These are phyloP conservation scores for Lasaia peninsularis DNA, from an alignment of 1,140 invertebrate genomes.

Conservation along the genomic window DNA sequence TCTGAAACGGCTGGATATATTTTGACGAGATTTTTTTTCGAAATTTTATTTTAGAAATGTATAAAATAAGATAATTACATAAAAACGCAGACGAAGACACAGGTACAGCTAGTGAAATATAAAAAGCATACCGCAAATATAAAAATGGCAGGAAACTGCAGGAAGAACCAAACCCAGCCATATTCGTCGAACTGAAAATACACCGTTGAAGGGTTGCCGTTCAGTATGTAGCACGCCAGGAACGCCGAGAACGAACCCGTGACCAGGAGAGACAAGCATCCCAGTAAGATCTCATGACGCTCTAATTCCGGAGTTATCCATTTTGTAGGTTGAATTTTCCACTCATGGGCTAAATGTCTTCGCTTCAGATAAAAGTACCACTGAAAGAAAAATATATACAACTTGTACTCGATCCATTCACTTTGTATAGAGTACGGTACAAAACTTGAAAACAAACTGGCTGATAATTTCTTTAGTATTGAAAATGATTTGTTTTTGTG, in stretches of 20 bases:
- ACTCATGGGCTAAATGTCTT: constrained; percentile 79
- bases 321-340: constrained; percentile 86
- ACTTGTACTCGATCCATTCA: too few species aligned
- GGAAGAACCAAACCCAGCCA: constrained; percentile 81
- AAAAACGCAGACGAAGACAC: not conserved
- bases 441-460: too few species aligned
- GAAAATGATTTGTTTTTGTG: too few species aligned
- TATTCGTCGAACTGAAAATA: constrained; percentile 82
- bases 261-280: constrained; percentile 78
- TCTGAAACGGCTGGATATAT: too few species aligned
- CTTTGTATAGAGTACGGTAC: too few species aligned
- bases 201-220: constrained; percentile 81
- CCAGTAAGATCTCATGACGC: constrained; percentile 82
- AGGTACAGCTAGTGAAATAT: too few species aligned
- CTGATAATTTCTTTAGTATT: too few species aligned
- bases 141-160: constrained; percentile 82
- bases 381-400: constrained; percentile 76
- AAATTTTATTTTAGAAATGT: too few species aligned
- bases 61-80: constrained; percentile 8
- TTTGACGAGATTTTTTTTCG: too few species aligned
- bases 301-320: constrained; percentile 83
- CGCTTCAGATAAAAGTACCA: constrained; percentile 84
- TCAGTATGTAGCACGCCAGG: constrained; percentile 81
- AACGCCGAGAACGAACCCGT: constrained; percentile 77
- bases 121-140: constrained; percentile 78